phyloP scores from a whole-genome alignment of 1,140 invertebrate species.

The Heliconius hewitsoni region DNA sequence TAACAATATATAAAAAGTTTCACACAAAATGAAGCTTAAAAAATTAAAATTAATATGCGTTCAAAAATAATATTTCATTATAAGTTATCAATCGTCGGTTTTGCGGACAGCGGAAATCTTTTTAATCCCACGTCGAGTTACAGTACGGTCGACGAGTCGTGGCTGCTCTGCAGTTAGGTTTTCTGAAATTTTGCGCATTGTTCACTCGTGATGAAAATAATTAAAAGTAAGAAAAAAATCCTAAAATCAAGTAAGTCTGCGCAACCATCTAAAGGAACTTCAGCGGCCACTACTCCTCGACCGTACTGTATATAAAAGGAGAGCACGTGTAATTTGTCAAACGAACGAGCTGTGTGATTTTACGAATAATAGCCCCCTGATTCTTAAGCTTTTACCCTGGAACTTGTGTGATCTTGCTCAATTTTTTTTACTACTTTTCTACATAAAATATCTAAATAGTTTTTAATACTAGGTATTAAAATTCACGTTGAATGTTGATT shows the following conservation, averaged over 20 bases:
- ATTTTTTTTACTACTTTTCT: background rate
- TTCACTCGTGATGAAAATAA: no score
- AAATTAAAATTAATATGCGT: slow-evolving; percentile 14
- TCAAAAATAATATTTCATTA: slow-evolving; percentile 12
- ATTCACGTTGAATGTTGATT: no score
- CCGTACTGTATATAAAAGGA: slow-evolving; percentile 24
- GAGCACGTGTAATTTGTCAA: slow-evolving; percentile 39
- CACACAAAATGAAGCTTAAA: background rate
- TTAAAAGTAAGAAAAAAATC: no score
- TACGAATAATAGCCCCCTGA: slow-evolving; percentile 32
- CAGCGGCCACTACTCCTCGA: no score
- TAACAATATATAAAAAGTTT: background rate
- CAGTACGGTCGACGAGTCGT: no score
- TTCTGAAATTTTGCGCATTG: no score
- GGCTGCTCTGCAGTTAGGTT: no score
- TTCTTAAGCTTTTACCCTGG: slow-evolving; percentile 1
- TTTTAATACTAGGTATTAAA: no score
- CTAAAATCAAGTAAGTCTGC: no score
- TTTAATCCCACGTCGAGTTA: slow-evolving; percentile 36
- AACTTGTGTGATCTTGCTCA: background rate
- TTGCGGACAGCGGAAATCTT: slow-evolving; percentile 30
- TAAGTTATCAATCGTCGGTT: slow-evolving; percentile 24
- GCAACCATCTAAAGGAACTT: no score
- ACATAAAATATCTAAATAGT: background rate
- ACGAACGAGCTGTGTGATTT: slow-evolving; percentile 37